These are phyloP conservation scores for Hartigia nigra DNA, from an alignment of 2,888 invertebrate genomes.

Conservation along the genomic window DNA sequence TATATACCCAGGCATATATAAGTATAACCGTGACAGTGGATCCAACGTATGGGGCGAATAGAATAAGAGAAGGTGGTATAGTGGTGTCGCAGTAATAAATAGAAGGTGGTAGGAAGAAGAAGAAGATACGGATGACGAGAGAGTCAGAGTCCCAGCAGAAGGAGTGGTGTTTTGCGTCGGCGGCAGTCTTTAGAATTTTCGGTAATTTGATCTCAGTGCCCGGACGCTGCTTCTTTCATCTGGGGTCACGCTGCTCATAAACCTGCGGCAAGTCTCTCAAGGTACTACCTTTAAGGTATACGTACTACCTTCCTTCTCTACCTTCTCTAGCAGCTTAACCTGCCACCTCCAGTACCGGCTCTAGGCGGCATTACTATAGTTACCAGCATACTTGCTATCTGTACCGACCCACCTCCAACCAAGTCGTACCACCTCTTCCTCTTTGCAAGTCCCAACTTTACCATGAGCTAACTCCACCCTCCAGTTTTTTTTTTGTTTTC, in stretches of 20 bases:
- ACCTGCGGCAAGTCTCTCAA: conserved; percentile 30
- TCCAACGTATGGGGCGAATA: background rate
- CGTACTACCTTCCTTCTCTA: no score
- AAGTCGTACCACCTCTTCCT: background rate
- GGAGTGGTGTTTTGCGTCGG: conserved; percentile 24
- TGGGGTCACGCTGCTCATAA: conserved; percentile 43
- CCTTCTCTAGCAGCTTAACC: background rate
- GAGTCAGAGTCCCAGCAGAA: background rate
- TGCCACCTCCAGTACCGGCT: background rate
- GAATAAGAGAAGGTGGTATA: background rate
- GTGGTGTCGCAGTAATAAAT: background rate
- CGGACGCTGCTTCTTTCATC: conserved; percentile 23
- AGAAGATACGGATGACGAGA: background rate
- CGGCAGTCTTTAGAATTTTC: conserved; percentile 40
- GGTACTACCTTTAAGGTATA: background rate
- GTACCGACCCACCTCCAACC: background rate
- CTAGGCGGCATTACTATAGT: background rate
- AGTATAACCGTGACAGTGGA: background rate
- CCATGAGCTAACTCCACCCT: background rate
- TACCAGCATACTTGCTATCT: conserved; percentile 7
- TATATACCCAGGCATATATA: background rate
- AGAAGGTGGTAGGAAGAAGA: background rate
- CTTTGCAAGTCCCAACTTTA: background rate
- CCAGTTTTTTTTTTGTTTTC: background rate
- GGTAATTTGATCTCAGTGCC: conserved; percentile 42